Evolutionary conservation across 1,140 invertebrate genomes (phyloP).

Genomic region (Drosophila ficusphila): DNA sequence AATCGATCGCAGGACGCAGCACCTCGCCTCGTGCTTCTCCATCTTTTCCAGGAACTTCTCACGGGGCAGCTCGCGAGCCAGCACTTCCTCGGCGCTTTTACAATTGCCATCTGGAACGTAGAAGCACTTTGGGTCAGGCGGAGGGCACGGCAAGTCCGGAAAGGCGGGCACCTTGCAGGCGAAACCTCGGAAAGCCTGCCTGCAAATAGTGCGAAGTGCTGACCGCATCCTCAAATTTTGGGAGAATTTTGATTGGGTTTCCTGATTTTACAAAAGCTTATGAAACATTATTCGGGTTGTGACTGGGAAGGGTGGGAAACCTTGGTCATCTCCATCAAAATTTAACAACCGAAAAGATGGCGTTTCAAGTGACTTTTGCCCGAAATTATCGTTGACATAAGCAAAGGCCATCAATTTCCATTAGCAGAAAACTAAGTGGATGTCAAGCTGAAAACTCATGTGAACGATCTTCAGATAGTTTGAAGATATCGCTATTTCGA

Average conservation of each 20-base stretch:
- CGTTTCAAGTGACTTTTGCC: not conserved
- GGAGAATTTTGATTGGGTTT: not conserved
- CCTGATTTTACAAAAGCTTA: not conserved
- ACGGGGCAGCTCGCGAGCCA: constrained; percentile 16
- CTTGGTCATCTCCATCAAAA: not conserved
- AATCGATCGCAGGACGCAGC: constrained; percentile 19
- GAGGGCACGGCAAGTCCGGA: constrained; percentile 11
- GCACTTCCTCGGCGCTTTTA: not conserved
- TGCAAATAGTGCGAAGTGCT: not conserved
- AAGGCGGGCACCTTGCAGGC: not conserved
- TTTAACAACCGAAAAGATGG: no score
- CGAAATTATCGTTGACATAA: no score
- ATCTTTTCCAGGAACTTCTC: constrained; percentile 9
- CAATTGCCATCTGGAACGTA: not conserved
- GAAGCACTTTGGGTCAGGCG: constrained; percentile 8
- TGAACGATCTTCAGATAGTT: no score
- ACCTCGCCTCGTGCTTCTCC: not conserved
- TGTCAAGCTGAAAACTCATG: no score
- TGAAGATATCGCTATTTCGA: no score
- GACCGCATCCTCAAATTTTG: not conserved
- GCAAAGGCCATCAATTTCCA: no score
- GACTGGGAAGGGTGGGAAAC: not conserved
- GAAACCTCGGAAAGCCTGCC: not conserved
- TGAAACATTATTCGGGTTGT: no score
- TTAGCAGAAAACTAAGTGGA: no score